These are phyloP conservation scores for Pollachius pollachius DNA, from an alignment of 2,113 vertebrate genomes.

Conservation along the genomic window DNA sequence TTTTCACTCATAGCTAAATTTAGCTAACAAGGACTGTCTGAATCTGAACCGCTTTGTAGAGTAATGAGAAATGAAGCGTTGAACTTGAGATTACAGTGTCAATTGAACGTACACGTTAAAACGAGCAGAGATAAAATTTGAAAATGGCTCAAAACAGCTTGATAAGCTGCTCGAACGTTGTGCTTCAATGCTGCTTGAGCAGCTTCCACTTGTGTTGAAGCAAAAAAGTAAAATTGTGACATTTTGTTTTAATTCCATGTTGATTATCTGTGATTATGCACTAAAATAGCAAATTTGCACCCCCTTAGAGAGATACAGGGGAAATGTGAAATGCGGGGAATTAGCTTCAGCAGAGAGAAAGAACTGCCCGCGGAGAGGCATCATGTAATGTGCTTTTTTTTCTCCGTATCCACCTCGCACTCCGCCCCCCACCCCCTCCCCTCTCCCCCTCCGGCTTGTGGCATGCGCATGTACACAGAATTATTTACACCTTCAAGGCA, in stretches of 20 bases:
- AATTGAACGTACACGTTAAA: slow-evolving; percentile 55
- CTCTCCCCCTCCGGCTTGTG: slow-evolving; percentile 56
- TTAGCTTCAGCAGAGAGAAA: slow-evolving; percentile 60
- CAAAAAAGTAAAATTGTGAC: slow-evolving; percentile 39
- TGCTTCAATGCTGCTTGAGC: slow-evolving; percentile 38
- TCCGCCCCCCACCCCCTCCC: slow-evolving; percentile 55
- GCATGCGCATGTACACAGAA: slow-evolving; percentile 87
- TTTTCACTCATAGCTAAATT: slow-evolving; percentile 61
- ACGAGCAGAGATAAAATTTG: slow-evolving; percentile 48
- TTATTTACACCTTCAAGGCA: slow-evolving; percentile 99
- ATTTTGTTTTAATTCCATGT: slow-evolving; percentile 67
- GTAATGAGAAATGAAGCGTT: slow-evolving; percentile 43
- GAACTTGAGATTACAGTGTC: slow-evolving; percentile 43
- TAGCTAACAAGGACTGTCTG: slow-evolving; percentile 46
- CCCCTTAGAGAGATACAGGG: slow-evolving; percentile 44
- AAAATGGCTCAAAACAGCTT: slow-evolving; percentile 44
- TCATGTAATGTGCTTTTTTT: slow-evolving; percentile 61
- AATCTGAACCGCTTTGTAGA: slow-evolving; percentile 52
- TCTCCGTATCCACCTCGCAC: slow-evolving; percentile 56
- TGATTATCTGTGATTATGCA: slow-evolving; percentile 64
- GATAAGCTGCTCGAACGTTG: slow-evolving; percentile 51
- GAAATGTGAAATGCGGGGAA: slow-evolving; percentile 53
- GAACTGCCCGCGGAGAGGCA: slow-evolving; percentile 54
- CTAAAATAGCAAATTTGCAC: slow-evolving; percentile 55
- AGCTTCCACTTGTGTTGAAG: slow-evolving; percentile 13